phyloP scores from a whole-genome alignment of 2,888 invertebrate species.

The Mesochorus sp. region DNA sequence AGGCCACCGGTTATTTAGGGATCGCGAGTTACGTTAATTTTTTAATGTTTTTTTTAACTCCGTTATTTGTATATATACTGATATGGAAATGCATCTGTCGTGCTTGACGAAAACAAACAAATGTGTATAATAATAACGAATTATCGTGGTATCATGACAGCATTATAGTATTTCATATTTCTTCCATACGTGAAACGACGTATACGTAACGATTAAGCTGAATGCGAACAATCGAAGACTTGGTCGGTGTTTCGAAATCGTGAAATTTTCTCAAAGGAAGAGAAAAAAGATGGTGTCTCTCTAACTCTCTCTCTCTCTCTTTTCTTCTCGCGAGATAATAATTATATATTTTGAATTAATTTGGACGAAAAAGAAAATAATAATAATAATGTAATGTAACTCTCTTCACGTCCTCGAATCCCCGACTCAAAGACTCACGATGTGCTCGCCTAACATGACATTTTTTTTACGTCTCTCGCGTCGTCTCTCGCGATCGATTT shows the following conservation, averaged over 20 bases:
- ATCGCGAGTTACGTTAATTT: constrained; percentile 20
- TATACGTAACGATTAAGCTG: constrained; percentile 41
- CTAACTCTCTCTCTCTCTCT: not conserved
- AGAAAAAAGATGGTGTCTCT: not conserved
- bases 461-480: constrained; percentile 27
- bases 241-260: constrained; percentile 20
- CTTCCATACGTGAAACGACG: constrained; percentile 60
- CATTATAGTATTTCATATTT: constrained; percentile 57
- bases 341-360: constrained; percentile 15
- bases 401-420: constrained; percentile 20
- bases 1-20: constrained; percentile 42
- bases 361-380: not conserved
- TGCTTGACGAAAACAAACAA: constrained; percentile 54
- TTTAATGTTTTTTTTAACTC: constrained; percentile 36
- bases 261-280: not conserved
- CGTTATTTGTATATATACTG: constrained; percentile 61
- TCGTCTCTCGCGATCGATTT: constrained; percentile 30
- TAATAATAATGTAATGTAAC: not conserved
- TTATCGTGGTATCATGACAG: constrained; percentile 65
- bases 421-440: constrained; percentile 8
- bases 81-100: constrained; percentile 52
- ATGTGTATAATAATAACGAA: constrained; percentile 50
- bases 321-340: not conserved
- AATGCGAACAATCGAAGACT: not conserved
- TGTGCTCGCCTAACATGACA: not conserved